A percentile compares a stretch with the other conserved stretches of the same genome.
phyloP scores from a whole-genome alignment of 2,113 vertebrate genomes.

The Hypocryptadius cinnamomeus region DNA sequence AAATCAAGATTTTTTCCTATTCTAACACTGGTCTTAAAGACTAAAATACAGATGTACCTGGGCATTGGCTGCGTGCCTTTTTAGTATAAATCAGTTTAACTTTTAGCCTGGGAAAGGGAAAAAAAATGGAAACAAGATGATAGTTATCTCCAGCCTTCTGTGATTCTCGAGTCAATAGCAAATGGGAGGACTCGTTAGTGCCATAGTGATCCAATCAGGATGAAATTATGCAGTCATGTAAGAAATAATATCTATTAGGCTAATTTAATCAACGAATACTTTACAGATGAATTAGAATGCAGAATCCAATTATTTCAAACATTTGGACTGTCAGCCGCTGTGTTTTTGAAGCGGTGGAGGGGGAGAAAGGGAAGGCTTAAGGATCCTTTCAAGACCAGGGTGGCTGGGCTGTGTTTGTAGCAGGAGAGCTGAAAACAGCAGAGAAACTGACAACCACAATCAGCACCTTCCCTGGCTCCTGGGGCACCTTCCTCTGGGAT shows the following conservation, averaged over 20 bases:
- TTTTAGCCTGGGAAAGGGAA: constrained; percentile 52
- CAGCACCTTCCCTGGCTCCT: constrained; percentile 30
- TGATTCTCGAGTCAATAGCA: constrained; percentile 82
- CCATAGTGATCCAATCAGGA: constrained; percentile 70
- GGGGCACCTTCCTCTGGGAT: neutral
- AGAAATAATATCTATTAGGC: constrained; percentile 96
- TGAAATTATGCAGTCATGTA: constrained; percentile 87
- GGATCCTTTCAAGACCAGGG: constrained; percentile 52
- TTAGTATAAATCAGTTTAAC: constrained; percentile 74
- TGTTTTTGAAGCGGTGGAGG: constrained; percentile 17
- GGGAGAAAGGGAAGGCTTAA: neutral
- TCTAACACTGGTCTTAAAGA: neutral
- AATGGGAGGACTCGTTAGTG: constrained; percentile 84
- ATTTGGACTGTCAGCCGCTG: constrained; percentile 75
- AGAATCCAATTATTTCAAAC: constrained; percentile 92
- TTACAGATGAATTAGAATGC: constrained; percentile 94
- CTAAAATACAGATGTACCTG: constrained; percentile 30
- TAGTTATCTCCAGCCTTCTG: constrained; percentile 69
- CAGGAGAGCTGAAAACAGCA: constrained; percentile 7
- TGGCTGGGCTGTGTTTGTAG: constrained; percentile 34
- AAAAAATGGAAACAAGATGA: constrained; percentile 57
- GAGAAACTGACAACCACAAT: constrained; percentile 54
- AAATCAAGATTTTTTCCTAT: neutral
- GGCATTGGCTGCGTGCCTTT: constrained; percentile 5
- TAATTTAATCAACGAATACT: constrained; percentile 96